These are phyloP conservation scores for Gastrophysa polygoni DNA, from an alignment of 2,888 invertebrate species.

Conservation along the genomic window DNA sequence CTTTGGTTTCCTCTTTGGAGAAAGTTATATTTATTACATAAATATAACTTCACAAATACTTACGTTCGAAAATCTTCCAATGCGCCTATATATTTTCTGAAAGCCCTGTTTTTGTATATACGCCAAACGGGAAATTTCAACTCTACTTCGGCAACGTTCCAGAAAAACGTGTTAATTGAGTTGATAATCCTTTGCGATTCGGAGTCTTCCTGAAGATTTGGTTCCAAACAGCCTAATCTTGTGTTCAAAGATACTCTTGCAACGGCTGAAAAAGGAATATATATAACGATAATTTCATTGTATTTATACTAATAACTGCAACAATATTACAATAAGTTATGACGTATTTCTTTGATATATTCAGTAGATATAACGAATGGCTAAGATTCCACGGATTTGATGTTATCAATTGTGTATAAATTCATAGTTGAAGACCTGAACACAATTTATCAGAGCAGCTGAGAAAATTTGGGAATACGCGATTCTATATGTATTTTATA, in stretches of 20 bases:
- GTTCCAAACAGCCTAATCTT: constrained; percentile 75
- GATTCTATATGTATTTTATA: too few relatives aligned
- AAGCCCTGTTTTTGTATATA: constrained; percentile 71
- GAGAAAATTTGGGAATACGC: too few relatives aligned
- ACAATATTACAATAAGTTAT: too few relatives aligned
- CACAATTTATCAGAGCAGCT: too few relatives aligned
- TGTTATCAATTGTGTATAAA: too few relatives aligned
- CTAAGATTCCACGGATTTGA: too few relatives aligned
- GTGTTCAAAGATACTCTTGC: constrained; percentile 82
- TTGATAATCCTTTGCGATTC: constrained; percentile 79
- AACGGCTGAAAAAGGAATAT: constrained; percentile 73
- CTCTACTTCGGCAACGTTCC: constrained; percentile 77
- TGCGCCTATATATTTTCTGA: constrained; percentile 72
- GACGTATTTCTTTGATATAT: too few relatives aligned
- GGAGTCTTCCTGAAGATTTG: constrained; percentile 58
- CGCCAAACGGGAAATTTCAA: constrained; percentile 78
- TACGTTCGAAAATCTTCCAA: constrained; percentile 75
- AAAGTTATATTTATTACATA: neutral
- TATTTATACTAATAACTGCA: too few relatives aligned
- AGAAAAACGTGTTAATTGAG: constrained; percentile 78
- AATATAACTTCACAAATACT: constrained; percentile 43
- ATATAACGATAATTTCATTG: constrained; percentile 7
- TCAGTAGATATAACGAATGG: too few relatives aligned
- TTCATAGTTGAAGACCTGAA: too few relatives aligned
- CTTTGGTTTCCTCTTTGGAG: too few relatives aligned